These are phyloP conservation scores for Phaetusa simplex DNA, from an alignment of 2,113 vertebrate species.

Conservation along the genomic window DNA sequence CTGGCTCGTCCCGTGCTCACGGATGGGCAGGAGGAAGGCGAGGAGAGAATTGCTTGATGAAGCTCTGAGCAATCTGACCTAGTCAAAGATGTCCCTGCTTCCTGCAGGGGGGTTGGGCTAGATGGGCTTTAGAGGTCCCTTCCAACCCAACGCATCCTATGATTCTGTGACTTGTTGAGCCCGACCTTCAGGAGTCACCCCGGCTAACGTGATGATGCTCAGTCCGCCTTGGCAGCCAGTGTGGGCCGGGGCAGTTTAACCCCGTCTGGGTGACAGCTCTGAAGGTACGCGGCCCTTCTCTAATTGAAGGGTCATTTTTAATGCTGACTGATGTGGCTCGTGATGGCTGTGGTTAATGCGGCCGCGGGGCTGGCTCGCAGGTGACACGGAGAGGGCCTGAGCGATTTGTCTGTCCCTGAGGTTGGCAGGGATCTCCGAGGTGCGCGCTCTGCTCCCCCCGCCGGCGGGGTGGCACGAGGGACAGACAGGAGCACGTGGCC, in stretches of 20 bases:
- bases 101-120: no score
- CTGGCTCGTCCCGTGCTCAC: neutral
- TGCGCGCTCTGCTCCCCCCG: neutral
- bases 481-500: accelerated
- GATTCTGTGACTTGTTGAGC: neutral
- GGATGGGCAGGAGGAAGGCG: neutral
- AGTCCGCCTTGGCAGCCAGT: neutral
- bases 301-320: neutral
- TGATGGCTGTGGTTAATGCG: neutral
- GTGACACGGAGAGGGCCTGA: neutral
- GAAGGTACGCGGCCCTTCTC: neutral
- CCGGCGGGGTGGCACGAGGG: neutral
- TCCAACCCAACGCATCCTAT: no score
- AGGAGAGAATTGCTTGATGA: neutral
- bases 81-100: no score
- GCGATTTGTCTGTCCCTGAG: neutral
- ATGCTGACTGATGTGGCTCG: neutral
- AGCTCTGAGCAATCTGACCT: no score
- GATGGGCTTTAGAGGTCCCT: no score
- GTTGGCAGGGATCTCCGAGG: accelerated
- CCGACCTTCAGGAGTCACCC: neutral
- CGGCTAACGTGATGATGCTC: neutral
- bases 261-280: neutral
- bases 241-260: accelerated
- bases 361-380: neutral